phyloP scores from a whole-genome alignment of 2,888 invertebrate species.

The Sclerodermus sp. region DNA sequence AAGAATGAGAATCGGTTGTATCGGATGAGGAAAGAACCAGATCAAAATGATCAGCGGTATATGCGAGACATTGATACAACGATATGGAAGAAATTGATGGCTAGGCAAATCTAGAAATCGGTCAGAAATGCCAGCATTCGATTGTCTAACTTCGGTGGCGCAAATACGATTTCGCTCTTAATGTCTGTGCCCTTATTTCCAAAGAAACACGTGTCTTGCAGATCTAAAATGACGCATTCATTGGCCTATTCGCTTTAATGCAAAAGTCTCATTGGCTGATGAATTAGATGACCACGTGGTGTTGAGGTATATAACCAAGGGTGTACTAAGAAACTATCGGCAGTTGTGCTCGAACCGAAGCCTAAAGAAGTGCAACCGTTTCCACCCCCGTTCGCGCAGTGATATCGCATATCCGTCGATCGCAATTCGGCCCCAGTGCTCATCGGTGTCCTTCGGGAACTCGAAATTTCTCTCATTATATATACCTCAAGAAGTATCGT shows the following conservation, averaged over 20 bases:
- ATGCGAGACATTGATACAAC: too few species aligned
- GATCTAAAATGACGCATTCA: constrained; percentile 32
- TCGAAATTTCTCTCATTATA: too few species aligned
- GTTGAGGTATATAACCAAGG: constrained; percentile 53
- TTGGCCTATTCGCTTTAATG: constrained; percentile 38
- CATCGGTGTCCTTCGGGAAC: too few species aligned
- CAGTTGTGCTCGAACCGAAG: constrained; percentile 47
- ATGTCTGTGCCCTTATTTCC: constrained; percentile 49
- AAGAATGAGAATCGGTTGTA: too few species aligned
- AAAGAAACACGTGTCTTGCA: constrained; percentile 45
- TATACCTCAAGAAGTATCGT: too few species aligned
- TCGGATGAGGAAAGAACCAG: too few species aligned
- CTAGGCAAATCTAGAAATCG: too few species aligned
- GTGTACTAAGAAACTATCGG: constrained; percentile 47
- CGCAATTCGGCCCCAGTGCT: too few species aligned
- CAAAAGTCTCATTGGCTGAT: constrained; percentile 44
- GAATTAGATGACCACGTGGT: constrained; percentile 56
- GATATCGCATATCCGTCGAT: constrained; percentile 1
- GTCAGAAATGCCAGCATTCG: not conserved
- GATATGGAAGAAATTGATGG: too few species aligned
- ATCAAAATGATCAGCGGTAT: too few species aligned
- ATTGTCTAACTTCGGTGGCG: constrained; percentile 25
- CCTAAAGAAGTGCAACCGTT: constrained; percentile 31
- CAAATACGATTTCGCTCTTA: constrained; percentile 40
- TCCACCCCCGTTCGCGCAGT: constrained; percentile 21